Percentiles rank a stretch among this genome's conserved stretches.
These are phyloP conservation scores for Holothuria scabra DNA, from an alignment of 53 echinoderm and acorn worm species.

Conservation along the genomic window DNA sequence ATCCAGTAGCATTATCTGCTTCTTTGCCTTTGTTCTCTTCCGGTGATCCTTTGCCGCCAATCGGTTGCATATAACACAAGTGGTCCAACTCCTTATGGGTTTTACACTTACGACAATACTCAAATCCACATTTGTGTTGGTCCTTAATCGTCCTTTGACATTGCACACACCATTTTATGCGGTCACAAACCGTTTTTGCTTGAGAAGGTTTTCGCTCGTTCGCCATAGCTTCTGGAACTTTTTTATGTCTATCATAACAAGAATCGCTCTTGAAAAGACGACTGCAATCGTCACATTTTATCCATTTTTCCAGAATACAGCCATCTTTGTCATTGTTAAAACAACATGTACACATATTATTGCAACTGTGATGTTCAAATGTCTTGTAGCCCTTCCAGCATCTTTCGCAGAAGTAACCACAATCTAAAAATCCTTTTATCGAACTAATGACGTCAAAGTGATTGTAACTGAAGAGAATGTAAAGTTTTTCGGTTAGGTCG, in stretches of 20 bases:
- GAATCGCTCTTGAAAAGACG: conserved; percentile 53
- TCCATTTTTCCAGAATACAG: background rate
- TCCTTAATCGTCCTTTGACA: background rate
- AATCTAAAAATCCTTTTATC: conserved; percentile 45
- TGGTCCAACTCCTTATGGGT: conserved; percentile 37
- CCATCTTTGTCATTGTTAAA: conserved; percentile 13
- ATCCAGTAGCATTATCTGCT: background rate
- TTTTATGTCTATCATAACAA: conserved; percentile 56
- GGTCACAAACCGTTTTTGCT: conserved; percentile 5
- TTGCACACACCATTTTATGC: background rate
- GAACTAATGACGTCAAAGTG: conserved; percentile 61
- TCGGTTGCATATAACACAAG: conserved; percentile 53
- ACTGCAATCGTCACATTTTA: conserved; percentile 41
- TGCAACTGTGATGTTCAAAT: conserved; percentile 53
- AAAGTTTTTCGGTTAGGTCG: conserved; percentile 21
- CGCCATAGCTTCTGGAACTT: conserved; percentile 13
- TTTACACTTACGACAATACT: conserved; percentile 48
- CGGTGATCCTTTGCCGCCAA: background rate
- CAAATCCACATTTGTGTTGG: conserved; percentile 14
- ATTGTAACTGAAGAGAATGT: conserved; percentile 45
- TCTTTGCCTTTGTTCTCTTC: too few species aligned
- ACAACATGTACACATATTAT: conserved; percentile 35
- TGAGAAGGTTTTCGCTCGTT: background rate
- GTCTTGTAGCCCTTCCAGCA: conserved; percentile 63
- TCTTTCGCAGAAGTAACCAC: conserved; percentile 55